A percentile compares a stretch with the other conserved stretches of the same genome.
Conservation (phyloP, 1,140 invertebrate species). For the Tenebrio molitor region DNA sequence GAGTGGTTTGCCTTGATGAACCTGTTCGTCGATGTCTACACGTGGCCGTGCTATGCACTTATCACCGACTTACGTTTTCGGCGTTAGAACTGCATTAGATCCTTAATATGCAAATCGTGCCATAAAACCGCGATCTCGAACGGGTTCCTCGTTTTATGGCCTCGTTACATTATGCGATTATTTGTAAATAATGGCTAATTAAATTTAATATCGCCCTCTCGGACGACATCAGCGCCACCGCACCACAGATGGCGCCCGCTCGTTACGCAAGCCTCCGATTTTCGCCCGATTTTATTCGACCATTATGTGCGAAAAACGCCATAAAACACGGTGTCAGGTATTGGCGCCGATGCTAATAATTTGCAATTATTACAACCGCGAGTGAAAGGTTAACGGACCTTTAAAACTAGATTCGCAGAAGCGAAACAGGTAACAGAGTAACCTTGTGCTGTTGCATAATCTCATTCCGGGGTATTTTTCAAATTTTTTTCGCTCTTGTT, state of each 20-base stretch:
- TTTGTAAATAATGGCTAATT: conserved; percentile 38
- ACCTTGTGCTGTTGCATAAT: conserved; percentile 45
- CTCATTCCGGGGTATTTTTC: conserved; percentile 37
- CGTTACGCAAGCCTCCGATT: conserved; percentile 14
- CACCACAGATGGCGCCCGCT: conserved; percentile 27
- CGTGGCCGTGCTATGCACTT: conserved; percentile 33
- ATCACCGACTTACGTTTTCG: conserved; percentile 19
- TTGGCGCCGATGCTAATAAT: conserved; percentile 43
- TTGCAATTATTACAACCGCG: conserved; percentile 43
- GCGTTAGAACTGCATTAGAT: conserved; percentile 37
- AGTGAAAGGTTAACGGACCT: conserved; percentile 47
- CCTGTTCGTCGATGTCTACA: conserved; percentile 38
- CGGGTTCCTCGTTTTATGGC: conserved; percentile 30
- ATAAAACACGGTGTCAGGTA: conserved; percentile 41
- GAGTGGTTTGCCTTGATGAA: conserved; percentile 43
- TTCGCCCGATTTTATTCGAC: not conserved
- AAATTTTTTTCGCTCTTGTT: conserved; percentile 2
- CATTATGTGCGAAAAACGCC: conserved; percentile 5
- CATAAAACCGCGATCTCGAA: conserved; percentile 35
- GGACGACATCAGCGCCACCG: not conserved
- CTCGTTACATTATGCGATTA: conserved; percentile 37
- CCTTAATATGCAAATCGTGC: conserved; percentile 29
- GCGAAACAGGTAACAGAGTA: conserved; percentile 43
- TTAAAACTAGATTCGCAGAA: conserved; percentile 45
- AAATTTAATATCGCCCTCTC: conserved; percentile 24